Percentiles rank a stretch among this genome's conserved stretches.
Conservation (phyloP, 30 jellyfish, hydroid and myxozoan genomes). For the Aurelia aurita complex sp. Pacific region DNA sequence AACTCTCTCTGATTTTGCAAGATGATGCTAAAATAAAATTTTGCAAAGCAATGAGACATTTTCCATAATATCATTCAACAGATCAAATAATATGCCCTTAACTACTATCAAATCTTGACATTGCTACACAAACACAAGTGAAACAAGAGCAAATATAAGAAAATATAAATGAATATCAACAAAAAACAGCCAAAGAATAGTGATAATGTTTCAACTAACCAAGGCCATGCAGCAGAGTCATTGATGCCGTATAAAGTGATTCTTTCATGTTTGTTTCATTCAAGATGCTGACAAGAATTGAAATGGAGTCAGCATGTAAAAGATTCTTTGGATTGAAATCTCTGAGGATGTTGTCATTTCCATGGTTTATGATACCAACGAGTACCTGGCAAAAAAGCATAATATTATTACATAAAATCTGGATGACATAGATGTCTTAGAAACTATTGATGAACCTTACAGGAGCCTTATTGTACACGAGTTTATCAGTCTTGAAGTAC, state of each 20-base stretch:
- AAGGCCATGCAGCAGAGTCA: slow-evolving; percentile 17
- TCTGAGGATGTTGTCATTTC: slow-evolving; percentile 4
- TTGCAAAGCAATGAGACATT: no score
- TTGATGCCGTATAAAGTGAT: slow-evolving; percentile 20
- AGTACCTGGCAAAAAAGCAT: slow-evolving; percentile 30
- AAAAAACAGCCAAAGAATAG: no score
- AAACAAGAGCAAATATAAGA: no score
- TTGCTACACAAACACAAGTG: no score
- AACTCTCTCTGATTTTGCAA: slow-evolving; percentile 62
- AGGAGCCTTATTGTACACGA: neutral
- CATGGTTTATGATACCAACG: slow-evolving; percentile 36
- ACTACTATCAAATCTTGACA: no score
- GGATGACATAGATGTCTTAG: no score
- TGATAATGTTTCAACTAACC: slow-evolving; percentile 20
- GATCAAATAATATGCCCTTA: no score
- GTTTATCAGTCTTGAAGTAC: neutral
- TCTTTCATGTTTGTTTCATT: slow-evolving; percentile 36
- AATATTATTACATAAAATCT: neutral
- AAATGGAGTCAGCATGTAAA: slow-evolving; percentile 45
- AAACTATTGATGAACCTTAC: no score
- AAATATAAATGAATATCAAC: neutral
- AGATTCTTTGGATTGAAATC: slow-evolving; percentile 28
- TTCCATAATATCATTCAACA: no score
- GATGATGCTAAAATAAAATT: slow-evolving; percentile 21
- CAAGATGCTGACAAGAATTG: slow-evolving; percentile 51